Percentiles rank a stretch among this genome's conserved stretches.
Conservation (phyloP, 2,888 invertebrate species). For the Dicyrtoma fusca region DNA sequence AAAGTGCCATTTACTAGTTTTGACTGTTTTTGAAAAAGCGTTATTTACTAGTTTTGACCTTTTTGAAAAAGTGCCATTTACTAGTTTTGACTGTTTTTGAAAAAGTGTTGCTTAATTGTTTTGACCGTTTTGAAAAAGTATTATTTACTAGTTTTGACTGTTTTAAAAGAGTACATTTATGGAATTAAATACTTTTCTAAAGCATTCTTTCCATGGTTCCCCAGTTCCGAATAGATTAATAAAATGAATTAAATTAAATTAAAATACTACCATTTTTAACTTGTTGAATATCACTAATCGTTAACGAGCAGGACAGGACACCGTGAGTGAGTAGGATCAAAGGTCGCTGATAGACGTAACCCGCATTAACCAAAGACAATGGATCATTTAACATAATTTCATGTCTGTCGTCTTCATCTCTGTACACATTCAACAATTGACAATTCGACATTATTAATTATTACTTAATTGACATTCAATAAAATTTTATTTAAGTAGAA, state of each 20-base stretch:
- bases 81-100: no score
- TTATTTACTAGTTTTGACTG: no score
- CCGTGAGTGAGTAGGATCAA: conserved; percentile 36
- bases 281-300: conserved; percentile 26
- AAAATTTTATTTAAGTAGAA: not conserved
- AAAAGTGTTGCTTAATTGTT: no score
- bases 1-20: no score
- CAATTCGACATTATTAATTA: not conserved
- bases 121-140: no score
- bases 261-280: conserved; percentile 41
- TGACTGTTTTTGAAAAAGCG: no score
- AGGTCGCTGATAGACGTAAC: conserved; percentile 20
- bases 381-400: conserved; percentile 26
- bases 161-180: no score
- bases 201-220: no score
- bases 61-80: no score
- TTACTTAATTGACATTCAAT: not conserved
- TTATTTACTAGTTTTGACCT: no score
- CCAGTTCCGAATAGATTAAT: no score
- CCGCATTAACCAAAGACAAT: conserved; percentile 9
- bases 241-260: not conserved
- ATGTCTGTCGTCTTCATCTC: conserved; percentile 31
- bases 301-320: conserved; percentile 22
- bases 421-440: not conserved
- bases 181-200: not conserved